A percentile compares a stretch with the other conserved stretches of the same genome.
Conservation (phyloP, 2,888 invertebrate genomes). For the Malthinus seriepunctatus region DNA sequence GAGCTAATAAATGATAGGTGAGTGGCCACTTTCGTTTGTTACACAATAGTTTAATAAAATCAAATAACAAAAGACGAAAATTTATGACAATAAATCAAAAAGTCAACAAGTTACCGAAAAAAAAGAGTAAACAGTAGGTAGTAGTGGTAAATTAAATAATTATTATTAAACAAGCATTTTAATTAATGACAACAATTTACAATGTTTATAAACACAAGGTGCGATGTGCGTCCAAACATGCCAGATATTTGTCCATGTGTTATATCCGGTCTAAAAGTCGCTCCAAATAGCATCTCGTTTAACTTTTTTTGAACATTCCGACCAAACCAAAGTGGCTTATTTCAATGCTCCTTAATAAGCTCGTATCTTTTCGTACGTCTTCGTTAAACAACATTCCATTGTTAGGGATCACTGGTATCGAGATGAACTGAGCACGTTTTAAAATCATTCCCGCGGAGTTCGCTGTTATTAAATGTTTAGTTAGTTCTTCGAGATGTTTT, state of each 20-base stretch:
- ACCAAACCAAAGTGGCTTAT: slow-evolving; percentile 15
- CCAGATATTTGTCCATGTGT: slow-evolving; percentile 37
- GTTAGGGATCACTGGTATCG: slow-evolving; percentile 29
- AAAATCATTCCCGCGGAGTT: slow-evolving; percentile 37
- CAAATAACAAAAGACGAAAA: no score
- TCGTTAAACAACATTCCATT: slow-evolving; percentile 45
- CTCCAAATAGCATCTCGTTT: slow-evolving; percentile 34
- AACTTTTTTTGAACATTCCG: slow-evolving; percentile 31
- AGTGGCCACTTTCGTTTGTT: no score
- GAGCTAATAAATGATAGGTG: no score
- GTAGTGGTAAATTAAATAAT: background rate
- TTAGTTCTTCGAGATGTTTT: background rate
- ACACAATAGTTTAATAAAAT: no score
- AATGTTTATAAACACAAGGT: slow-evolving; percentile 38
- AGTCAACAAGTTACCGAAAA: no score
- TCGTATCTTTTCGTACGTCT: slow-evolving; percentile 36
- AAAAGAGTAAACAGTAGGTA: background rate
- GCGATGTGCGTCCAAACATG: slow-evolving; percentile 24
- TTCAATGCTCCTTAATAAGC: slow-evolving; percentile 16
- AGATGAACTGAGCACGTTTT: slow-evolving; percentile 23
- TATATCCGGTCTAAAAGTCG: slow-evolving; percentile 39
- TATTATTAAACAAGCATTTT: slow-evolving; percentile 1
- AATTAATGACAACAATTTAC: slow-evolving; percentile 6
- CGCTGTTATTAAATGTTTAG: slow-evolving; percentile 3
- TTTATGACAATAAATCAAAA: no score